Evolutionary conservation across 2,113 vertebrate species (phyloP), one percentile per base, ranked within the genome.

Genomic region (Brachionichthys hirsutus): DNA sequence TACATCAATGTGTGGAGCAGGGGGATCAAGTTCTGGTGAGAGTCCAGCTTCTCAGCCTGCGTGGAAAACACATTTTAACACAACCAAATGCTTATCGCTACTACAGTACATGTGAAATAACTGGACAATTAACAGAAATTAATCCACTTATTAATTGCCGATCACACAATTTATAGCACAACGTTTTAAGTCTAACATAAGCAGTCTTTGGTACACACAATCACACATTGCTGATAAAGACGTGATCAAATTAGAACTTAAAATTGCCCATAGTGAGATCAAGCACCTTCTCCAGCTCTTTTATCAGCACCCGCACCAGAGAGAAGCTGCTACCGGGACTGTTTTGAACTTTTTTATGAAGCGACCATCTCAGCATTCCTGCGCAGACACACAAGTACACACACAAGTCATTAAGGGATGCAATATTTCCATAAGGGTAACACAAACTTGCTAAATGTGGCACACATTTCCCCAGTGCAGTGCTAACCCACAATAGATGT

Each of bases 281-380:
- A 75, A 87, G 73, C 81, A 97, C 97, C 92, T 92, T 94, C 48
- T 98, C 97, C 66, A 98, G 88, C 68, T 98, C 95, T 75, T 94
- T 93, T 56, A 98, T 92, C 56, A 96, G 89, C 70, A 95, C 91
- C 68, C 81, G 88, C 62, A 97, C 88, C 80, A 98, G 72, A 54
- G 89, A 54, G 0, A 92, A 86, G 64, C 91, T 92, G 75, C 80
- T 92, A 0, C 69, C 65, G 0, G 94, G 94, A 46, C 92, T 93
- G 62, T 93, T 89, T 41, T 93, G 92, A 0, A 94, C 91, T 74
- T 95, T 98, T 86, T 95, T 97, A 36, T 98, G 95, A 66, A 98
- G 83, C 0, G 95, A 95, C 95, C 95, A 97, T 55, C 95, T 91
- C 84, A 97, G 86, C 94, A 98, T 96, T 49, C 95, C 96, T 98